Conservation (phyloP, 2,113 vertebrate species). For the Piprites chloris region DNA sequence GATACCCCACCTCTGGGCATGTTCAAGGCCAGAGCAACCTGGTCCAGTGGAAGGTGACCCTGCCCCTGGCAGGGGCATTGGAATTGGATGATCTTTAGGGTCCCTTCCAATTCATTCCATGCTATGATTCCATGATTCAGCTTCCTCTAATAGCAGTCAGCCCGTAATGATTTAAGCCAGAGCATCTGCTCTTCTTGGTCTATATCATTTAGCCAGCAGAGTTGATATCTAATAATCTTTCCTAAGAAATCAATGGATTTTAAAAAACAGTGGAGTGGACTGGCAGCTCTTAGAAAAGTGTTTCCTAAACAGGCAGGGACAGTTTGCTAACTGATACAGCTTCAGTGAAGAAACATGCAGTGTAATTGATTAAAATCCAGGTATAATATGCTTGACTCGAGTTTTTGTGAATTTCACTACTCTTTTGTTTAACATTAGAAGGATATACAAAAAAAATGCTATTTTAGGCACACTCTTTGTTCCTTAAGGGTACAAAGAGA, state of each 20-base stretch:
- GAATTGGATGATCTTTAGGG: neutral
- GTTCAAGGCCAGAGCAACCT: neutral
- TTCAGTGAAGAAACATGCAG: conserved; percentile 21
- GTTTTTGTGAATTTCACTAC: conserved; percentile 56
- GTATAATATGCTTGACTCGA: conserved; percentile 28
- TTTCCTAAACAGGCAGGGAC: conserved; percentile 1
- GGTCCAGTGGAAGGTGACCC: neutral
- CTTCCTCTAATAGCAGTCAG: neutral
- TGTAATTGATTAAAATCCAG: conserved; percentile 58
- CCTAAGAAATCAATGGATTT: neutral
- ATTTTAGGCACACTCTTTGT: conserved; percentile 35
- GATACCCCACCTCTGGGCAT: neutral
- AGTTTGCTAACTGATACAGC: neutral
- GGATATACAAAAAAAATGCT: conserved; percentile 42
- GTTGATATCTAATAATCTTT: neutral
- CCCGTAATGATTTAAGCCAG: neutral
- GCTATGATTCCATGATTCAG: neutral
- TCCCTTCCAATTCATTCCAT: neutral
- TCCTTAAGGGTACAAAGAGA: conserved; percentile 18
- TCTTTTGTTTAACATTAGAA: conserved; percentile 25
- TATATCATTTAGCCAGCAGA: neutral
- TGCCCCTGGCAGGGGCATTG: neutral
- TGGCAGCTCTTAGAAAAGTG: neutral
- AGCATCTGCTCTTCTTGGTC: neutral
- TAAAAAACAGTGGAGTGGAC: neutral